Evolutionary conservation across 2,797 vertebrate genomes (phyloP).

Genomic region (Girardinus metallicus): DNA sequence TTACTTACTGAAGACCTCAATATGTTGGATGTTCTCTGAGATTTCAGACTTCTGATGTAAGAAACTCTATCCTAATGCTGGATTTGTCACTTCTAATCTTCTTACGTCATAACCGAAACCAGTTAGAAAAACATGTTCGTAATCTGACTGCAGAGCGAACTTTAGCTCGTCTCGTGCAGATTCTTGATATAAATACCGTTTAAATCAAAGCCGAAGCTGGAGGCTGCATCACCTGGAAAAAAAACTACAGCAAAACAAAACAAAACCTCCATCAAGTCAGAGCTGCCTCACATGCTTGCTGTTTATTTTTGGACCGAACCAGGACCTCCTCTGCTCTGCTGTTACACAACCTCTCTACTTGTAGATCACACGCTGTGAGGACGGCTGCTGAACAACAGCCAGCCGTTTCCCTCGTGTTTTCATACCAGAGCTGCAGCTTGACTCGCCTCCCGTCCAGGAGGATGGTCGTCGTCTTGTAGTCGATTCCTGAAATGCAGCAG

Average conservation of each 20-base stretch:
- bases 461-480: slow-evolving; percentile 90
- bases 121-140: neutral
- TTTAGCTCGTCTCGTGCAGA: neutral
- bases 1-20: neutral
- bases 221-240: neutral
- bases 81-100: slow-evolving; percentile 3
- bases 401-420: neutral
- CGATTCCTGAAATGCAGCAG: neutral
- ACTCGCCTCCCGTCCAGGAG: slow-evolving; percentile 87
- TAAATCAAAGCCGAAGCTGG: neutral
- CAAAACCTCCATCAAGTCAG: neutral
- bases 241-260: neutral
- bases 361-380: neutral
- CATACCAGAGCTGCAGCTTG: slow-evolving; percentile 89
- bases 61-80: neutral
- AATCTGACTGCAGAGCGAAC: neutral
- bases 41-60: neutral
- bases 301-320: slow-evolving; percentile 11
- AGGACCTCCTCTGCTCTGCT: slow-evolving; percentile 2
- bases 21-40: neutral
- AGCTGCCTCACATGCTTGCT: slow-evolving; percentile 26
- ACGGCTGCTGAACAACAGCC: slow-evolving; percentile 6
- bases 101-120: neutral
- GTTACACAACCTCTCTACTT: slow-evolving; percentile 4
- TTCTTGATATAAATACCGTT: neutral